These are phyloP conservation scores for Celastrina argiolus DNA, from an alignment of 2,888 invertebrate genomes.

Conservation along the genomic window DNA sequence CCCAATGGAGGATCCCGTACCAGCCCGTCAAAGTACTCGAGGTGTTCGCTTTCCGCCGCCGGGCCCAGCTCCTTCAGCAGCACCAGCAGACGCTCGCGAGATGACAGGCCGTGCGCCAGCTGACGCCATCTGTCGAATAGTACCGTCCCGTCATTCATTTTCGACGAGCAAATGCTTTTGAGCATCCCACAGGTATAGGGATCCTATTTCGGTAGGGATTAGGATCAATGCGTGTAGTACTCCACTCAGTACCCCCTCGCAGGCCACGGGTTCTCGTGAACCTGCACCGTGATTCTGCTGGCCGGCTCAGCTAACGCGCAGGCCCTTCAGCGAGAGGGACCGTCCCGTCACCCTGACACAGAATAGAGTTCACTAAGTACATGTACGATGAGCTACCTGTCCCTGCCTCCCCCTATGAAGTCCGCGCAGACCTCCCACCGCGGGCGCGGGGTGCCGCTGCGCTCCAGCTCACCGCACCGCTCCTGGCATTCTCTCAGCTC, in stretches of 20 bases:
- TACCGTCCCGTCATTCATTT: too few species aligned
- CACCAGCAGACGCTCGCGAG: constrained; percentile 60
- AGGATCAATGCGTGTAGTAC: too few species aligned
- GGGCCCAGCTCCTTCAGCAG: constrained; percentile 70
- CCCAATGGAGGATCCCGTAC: constrained; percentile 40
- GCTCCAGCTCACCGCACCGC: constrained; percentile 61
- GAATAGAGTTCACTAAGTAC: background rate
- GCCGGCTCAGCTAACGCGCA: too few species aligned
- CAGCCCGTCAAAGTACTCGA: constrained; percentile 70
- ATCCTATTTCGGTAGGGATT: too few species aligned
- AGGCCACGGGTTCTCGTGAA: too few species aligned
- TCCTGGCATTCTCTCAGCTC: constrained; percentile 68
- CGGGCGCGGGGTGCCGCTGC: constrained; percentile 70
- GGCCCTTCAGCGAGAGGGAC: too few species aligned
- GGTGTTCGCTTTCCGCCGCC: constrained; percentile 63
- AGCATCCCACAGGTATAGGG: too few species aligned
- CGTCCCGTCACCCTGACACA: too few species aligned
- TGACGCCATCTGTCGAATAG: constrained; percentile 58
- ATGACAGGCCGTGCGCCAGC: constrained; percentile 58
- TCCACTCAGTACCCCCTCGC: too few species aligned
- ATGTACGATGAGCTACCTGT: constrained; percentile 48
- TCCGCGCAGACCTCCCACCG: constrained; percentile 71
- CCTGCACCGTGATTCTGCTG: too few species aligned
- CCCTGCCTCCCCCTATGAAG: constrained; percentile 69
- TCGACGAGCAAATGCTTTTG: too few species aligned